A percentile compares a stretch with the other conserved stretches of the same genome.
Conservation (phyloP, 2,888 invertebrate species). For the Machimus atricapillus region DNA sequence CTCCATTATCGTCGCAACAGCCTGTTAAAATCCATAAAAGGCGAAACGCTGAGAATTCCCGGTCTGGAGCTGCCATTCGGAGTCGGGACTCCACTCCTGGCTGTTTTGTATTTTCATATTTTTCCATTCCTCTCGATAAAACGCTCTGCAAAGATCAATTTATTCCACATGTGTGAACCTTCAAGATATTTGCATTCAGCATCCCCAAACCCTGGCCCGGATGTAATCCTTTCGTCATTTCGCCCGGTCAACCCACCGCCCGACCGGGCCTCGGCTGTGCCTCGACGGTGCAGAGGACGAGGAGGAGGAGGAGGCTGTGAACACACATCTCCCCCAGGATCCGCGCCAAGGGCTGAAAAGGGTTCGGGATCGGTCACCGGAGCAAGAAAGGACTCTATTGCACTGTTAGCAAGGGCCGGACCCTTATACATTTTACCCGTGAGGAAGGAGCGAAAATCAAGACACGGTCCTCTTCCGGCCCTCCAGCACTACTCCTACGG, state of each 20-base stretch:
- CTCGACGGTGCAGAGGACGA: neutral
- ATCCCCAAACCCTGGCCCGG: neutral
- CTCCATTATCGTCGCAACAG: constrained; percentile 28
- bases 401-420: neutral
- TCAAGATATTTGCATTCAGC: constrained; percentile 28
- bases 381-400: neutral
- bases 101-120: constrained; percentile 4
- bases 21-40: constrained; percentile 37
- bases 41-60: constrained; percentile 15
- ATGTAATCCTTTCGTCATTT: constrained; percentile 19
- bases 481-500: neutral
- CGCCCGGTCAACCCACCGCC: neutral
- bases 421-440: neutral
- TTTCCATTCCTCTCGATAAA: constrained; percentile 6
- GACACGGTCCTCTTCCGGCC: neutral
- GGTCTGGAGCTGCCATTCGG: neutral
- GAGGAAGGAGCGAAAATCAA: neutral
- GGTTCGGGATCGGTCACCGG: neutral
- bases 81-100: neutral
- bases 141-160: constrained; percentile 28
- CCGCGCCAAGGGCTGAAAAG: neutral
- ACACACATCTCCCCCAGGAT: neutral
- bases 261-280: neutral
- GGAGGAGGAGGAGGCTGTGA: neutral
- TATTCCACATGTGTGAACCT: constrained; percentile 36